Evolutionary conservation across 2,113 vertebrate genomes (phyloP).

Genomic region (Heptranchias perlo): DNA sequence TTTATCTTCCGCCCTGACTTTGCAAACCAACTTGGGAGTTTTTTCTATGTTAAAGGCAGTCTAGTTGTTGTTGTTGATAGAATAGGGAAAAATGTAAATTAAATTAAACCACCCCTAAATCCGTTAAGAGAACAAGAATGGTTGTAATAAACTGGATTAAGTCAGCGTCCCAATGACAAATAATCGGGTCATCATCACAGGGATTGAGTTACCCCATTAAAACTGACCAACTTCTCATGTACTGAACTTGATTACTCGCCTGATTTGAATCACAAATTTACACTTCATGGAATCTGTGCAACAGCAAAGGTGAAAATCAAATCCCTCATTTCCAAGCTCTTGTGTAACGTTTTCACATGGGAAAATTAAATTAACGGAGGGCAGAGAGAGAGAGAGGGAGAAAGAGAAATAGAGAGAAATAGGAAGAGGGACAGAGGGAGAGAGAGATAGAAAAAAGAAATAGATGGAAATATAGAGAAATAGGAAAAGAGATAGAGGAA

Average conservation of each 20-base stretch:
- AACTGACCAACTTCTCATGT: conserved; percentile 49
- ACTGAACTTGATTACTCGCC: conserved; percentile 62
- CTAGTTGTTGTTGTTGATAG: neutral
- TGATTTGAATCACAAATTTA: conserved; percentile 65
- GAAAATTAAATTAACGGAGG: conserved; percentile 54
- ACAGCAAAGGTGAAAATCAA: conserved; percentile 53
- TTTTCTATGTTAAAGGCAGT: neutral
- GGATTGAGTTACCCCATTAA: conserved; percentile 54
- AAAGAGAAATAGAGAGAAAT: neutral
- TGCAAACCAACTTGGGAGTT: neutral
- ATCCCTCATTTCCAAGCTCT: conserved; percentile 51
- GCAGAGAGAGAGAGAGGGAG: conserved; percentile 42
- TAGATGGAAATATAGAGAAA: neutral
- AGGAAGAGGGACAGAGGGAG: neutral
- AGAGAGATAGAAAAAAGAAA: neutral
- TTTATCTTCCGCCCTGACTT: neutral
- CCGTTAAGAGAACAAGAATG: neutral
- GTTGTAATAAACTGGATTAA: conserved; percentile 51
- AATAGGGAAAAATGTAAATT: neutral
- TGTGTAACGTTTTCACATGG: conserved; percentile 52
- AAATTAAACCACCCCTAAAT: neutral
- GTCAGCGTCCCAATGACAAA: conserved; percentile 59
- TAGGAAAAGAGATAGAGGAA: neutral
- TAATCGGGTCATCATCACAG: conserved; percentile 53
- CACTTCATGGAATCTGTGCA: conserved; percentile 42